Evolutionary conservation across 1,140 invertebrate species (phyloP).

Genomic region (Brachionus rotundiformis): DNA sequence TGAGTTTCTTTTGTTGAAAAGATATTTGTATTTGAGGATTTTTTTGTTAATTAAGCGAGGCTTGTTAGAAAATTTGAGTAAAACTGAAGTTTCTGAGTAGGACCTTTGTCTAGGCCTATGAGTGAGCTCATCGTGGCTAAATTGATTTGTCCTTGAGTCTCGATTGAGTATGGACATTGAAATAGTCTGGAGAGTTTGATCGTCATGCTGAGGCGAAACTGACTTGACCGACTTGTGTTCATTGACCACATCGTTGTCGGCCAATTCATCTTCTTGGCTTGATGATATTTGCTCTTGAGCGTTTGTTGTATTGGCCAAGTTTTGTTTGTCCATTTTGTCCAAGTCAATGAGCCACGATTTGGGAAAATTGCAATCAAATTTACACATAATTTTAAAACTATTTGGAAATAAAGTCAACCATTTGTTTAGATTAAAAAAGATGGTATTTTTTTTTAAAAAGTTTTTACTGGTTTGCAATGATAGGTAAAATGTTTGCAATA

Average conservation of each 20-base stretch:
- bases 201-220: not conserved
- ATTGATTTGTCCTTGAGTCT: not conserved
- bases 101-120: not conserved
- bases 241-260: not conserved
- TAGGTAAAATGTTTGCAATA: not conserved
- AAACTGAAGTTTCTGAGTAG: not conserved
- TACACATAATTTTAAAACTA: not conserved
- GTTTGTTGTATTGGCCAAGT: too few relatives aligned
- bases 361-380: not conserved
- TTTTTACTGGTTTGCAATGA: not conserved
- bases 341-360: not conserved
- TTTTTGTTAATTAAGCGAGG: not conserved
- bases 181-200: not conserved
- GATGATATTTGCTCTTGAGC: too few relatives aligned
- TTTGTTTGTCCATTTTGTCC: not conserved
- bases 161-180: not conserved
- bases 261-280: not conserved
- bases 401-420: not conserved
- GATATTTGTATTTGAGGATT: not conserved
- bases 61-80: not conserved
- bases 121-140: not conserved
- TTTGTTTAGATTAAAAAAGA: not conserved
- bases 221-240: not conserved
- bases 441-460: not conserved
- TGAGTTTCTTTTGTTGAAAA: not conserved